Base-by-base conservation (phyloP, 2,113 vertebrate species). In the Leptosomus discolor region DNA sequence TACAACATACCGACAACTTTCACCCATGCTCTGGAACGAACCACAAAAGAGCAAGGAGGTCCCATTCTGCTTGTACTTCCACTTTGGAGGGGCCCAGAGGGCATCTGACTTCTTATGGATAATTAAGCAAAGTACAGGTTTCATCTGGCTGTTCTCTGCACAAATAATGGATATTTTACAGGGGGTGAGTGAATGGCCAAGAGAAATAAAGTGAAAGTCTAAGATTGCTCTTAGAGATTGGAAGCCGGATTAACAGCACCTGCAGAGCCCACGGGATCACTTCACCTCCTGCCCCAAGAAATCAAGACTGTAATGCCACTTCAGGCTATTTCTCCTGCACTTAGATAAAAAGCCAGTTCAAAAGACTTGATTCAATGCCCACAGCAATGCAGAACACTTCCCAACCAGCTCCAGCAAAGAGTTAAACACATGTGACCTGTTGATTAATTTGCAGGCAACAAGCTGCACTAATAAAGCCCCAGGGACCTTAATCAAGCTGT, bases 401-500 rank as follows among this genome's bases (percentile, higher is more conserved):
- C 69, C 81, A 85, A 8, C 57, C 51, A 92, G 43, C 43, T 69
- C 80, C 86, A 95, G 86, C 58, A 91, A 95, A 88, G 78, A 90
- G 86, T 96, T 95, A 95, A 96, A 61, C 81, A 76, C 85, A 71
- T 74, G 68, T 94, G 95, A 95, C 87, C 85, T 96, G 95, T 96
- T 96, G 95, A 96, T 97, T 95, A 92, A 95, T 96, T 95, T 92
- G 67, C 88, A 97, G 81, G 93, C 96, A 96, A 91, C 90, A 90
- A 96, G 88, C 92, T 83, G 79, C 94, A 85, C 88, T 94, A 93
- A 88, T 93, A 90, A 94, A 82, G 91, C 96, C 92, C 92, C 11
- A 0, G 93, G 93, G 96, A 90, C 71, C 75, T 93, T 94, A 95
- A 95, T 96, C 79, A 96, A 97, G 94, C 94, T 94, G 88, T 89